These are phyloP conservation scores for Mylabris sibirica DNA, from an alignment of 2,888 invertebrate species.

Conservation along the genomic window DNA sequence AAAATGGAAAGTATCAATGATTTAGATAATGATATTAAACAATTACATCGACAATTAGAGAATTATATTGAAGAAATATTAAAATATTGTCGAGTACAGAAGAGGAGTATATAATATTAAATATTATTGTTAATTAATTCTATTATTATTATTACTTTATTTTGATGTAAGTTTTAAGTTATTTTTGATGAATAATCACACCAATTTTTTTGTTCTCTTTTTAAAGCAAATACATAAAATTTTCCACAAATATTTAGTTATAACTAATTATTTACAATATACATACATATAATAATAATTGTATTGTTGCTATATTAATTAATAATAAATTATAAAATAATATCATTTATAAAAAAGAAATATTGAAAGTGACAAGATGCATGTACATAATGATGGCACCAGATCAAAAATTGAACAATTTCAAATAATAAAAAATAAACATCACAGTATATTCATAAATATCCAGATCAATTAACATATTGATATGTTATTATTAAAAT, in stretches of 20 bases:
- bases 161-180: not conserved
- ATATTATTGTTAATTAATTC: not conserved
- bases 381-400: slow-evolving; percentile 19
- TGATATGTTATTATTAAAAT: slow-evolving; percentile 15
- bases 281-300: slow-evolving; percentile 8
- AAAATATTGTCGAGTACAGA: slow-evolving; percentile 5
- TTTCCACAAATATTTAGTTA: slow-evolving; percentile 30
- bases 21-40: not conserved
- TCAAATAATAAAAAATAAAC: slow-evolving; percentile 17
- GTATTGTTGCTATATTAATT: not conserved
- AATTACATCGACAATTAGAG: not conserved
- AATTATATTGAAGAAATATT: not conserved
- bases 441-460: slow-evolving; percentile 48
- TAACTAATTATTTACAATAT: slow-evolving; percentile 16
- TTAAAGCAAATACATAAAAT: slow-evolving; percentile 38
- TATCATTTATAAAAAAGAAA: slow-evolving; percentile 13
- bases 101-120: not conserved
- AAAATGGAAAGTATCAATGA: not conserved
- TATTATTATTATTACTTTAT: not conserved
- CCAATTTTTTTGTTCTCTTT: slow-evolving; percentile 35
- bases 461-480: not conserved
- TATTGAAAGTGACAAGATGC: not conserved
- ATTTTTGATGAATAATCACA: slow-evolving; percentile 39
- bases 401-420: not conserved
- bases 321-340: slow-evolving; percentile 9